Conservation (phyloP, 2,888 invertebrate genomes). For the Uropetala carovei region DNA sequence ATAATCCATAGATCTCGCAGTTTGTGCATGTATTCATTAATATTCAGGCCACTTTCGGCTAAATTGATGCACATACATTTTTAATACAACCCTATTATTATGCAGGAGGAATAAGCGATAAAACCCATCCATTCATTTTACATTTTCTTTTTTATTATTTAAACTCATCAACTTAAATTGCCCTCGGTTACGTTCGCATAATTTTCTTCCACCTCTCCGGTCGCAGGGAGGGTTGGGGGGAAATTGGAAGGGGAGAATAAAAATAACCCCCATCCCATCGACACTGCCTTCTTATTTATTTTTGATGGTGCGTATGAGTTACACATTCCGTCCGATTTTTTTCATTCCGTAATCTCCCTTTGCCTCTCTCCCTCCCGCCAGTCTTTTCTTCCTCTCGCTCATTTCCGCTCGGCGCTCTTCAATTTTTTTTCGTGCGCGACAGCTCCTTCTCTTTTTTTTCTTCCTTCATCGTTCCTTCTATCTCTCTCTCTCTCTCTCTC, state of each 20-base stretch:
- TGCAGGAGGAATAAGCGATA: too few species aligned
- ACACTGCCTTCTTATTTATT: background rate
- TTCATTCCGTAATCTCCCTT: background rate
- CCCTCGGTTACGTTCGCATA: too few species aligned
- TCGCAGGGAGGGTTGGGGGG: background rate
- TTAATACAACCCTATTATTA: too few species aligned
- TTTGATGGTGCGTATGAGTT: background rate
- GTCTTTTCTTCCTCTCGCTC: background rate
- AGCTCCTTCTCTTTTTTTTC: background rate
- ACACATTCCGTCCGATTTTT: background rate
- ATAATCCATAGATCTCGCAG: too few species aligned
- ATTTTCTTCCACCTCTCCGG: too few species aligned
- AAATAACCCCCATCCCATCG: background rate
- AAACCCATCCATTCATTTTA: too few species aligned
- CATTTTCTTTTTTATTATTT: too few species aligned
- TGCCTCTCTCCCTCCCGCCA: background rate
- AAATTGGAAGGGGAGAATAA: background rate
- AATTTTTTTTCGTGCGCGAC: conserved; percentile 38
- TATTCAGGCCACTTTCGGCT: too few species aligned
- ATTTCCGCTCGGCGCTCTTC: conserved; percentile 23
- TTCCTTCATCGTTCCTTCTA: background rate
- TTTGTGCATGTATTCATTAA: too few species aligned
- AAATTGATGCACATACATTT: too few species aligned
- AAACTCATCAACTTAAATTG: too few species aligned
- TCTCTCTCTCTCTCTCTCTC: background rate